Base-by-base conservation (phyloP, 2,888 invertebrate genomes). In the Caenorhabditis plicata region DNA sequence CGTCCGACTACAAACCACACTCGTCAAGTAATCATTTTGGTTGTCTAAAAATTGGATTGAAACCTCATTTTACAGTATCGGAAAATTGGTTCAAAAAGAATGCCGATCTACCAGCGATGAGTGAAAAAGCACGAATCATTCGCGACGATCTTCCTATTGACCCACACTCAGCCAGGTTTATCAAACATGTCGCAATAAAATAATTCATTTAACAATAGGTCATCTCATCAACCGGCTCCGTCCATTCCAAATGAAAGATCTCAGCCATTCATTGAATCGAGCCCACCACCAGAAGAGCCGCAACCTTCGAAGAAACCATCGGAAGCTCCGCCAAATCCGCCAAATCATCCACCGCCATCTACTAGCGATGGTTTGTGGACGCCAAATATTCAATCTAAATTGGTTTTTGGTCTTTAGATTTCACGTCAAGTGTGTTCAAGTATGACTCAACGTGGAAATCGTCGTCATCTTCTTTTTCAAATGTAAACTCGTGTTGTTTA, bases 261-360 rank as follows among this genome's bases (percentile, higher is more conserved):
- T 41, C 22, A 35, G 4, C 45, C 49, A n/a, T 39, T 41, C 3
- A 36, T 42, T 4, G 54, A 63, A 31, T 23, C 56, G 8, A 63
- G 63, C 38, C 63, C 63, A 13, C 63, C 63, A 4, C 63, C 63
- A 40, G 63, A 63, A 29, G 63, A 63, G 53, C 63, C 63, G 22
- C 53, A 50, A 29, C 53, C 63, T n/a, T n/a, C n/a, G n/a, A n/a
- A n/a, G 60, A 50, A 54, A 32, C 54, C 61, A 15, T 46, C 49
- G n/a, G 53, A 61, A 22, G 29, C 26, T n/a, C 20, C 41, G 0
- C 35, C 54, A 9, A n/a, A 15, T 15, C 54, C 54, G 13, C 27
- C 43, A 3, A 54, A 54, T 27, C 46, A 60, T 43, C 35, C 35
- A n/a, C n/a, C n/a, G n/a, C n/a, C n/a, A n/a, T n/a, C n/a, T n/a